Percentiles rank a stretch among this genome's conserved stretches.
Evolutionary conservation across 2,888 invertebrate species (phyloP).

Genomic region (Macrophya alboannulata): DNA sequence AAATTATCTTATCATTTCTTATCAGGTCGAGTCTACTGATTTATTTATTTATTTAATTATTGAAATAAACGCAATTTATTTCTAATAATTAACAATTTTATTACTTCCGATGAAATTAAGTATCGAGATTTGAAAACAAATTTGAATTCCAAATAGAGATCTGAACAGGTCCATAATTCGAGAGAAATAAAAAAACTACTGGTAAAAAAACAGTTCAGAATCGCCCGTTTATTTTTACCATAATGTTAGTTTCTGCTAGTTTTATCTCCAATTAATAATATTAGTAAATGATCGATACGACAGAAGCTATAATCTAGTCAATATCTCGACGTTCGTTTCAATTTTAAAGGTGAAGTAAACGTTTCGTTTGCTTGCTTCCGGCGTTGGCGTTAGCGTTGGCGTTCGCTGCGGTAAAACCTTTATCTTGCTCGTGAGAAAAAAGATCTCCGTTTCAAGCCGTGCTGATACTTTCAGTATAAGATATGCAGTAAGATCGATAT

Average conservation of each 20-base stretch:
- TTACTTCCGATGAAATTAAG: neutral
- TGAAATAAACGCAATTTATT: neutral
- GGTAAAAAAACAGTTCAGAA: neutral
- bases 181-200: neutral
- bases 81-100: neutral
- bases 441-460: neutral
- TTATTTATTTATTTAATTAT: neutral
- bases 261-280: neutral
- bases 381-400: conserved; percentile 42
- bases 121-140: neutral
- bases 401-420: conserved; percentile 37
- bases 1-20: conserved; percentile 1
- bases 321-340: neutral
- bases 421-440: conserved; percentile 29
- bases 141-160: neutral
- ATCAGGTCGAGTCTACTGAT: neutral
- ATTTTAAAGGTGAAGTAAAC: conserved; percentile 47
- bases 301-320: neutral
- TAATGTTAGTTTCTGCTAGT: neutral
- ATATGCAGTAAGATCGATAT: conserved; percentile 29
- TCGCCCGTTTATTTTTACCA: neutral
- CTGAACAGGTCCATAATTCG: neutral
- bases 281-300: neutral
- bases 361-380: conserved; percentile 37
- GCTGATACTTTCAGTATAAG: neutral